Evolutionary conservation across 2,888 invertebrate genomes (phyloP).

Genomic region (Petrolisthes manimaculis): DNA sequence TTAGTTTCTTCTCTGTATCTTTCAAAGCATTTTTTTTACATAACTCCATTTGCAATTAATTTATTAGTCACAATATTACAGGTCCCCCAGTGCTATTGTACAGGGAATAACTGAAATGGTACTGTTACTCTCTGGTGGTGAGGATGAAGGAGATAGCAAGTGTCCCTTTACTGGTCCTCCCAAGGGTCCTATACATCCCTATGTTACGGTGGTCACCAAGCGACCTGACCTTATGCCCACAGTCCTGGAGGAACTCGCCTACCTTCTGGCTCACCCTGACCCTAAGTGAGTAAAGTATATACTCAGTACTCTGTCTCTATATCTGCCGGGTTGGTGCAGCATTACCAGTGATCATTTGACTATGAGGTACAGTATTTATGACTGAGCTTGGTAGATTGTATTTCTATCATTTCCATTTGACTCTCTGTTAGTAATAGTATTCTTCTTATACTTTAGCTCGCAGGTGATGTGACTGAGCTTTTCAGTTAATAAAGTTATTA

Average conservation of each 20-base stretch:
- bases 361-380: too few relatives aligned
- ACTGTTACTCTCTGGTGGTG: conserved; percentile 26
- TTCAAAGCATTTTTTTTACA: not conserved
- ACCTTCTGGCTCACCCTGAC: conserved; percentile 57
- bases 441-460: not conserved
- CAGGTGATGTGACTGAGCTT: not conserved
- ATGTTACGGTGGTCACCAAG: conserved; percentile 55
- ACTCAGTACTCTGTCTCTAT: conserved; percentile 12
- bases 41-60: too few relatives aligned
- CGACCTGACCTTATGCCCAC: conserved; percentile 49
- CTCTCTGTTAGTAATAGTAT: not conserved
- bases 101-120: conserved; percentile 53
- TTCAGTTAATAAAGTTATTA: not conserved
- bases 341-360: not conserved
- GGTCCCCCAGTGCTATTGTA: conserved; percentile 53
- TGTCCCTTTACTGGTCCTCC: conserved; percentile 61
- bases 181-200: conserved; percentile 56
- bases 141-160: conserved; percentile 21
- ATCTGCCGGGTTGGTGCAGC: conserved; percentile 1
- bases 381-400: not conserved
- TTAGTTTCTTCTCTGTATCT: not conserved
- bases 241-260: conserved; percentile 55
- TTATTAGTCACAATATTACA: not conserved
- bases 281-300: conserved; percentile 37
- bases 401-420: not conserved